A percentile compares a stretch with the other conserved stretches of the same genome.
These are phyloP conservation scores for Hypercompe scribonia DNA, from an alignment of 2,888 invertebrate species.

Conservation along the genomic window DNA sequence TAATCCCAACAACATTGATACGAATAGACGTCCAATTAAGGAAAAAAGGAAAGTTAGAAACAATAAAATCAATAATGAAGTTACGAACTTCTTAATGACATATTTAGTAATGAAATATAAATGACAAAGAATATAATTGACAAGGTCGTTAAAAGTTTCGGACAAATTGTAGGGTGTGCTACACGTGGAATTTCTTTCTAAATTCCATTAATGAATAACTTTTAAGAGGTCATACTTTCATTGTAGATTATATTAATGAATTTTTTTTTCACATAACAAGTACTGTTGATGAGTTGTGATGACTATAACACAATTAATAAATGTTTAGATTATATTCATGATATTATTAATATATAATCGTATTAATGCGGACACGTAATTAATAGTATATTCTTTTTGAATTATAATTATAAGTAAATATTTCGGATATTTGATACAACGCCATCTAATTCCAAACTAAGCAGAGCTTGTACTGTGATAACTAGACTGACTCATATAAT, in stretches of 20 bases:
- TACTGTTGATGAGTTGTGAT: no score
- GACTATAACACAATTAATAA: background rate
- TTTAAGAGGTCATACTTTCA: constrained; percentile 14
- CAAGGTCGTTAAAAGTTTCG: constrained; percentile 41
- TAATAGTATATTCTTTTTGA: no score
- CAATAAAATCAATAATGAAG: constrained; percentile 48
- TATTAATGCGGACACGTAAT: background rate
- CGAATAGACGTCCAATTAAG: constrained; percentile 19
- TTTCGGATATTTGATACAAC: no score
- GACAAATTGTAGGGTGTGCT: constrained; percentile 11
- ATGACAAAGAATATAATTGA: constrained; percentile 24
- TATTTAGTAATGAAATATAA: constrained; percentile 34
- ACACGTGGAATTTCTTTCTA: constrained; percentile 9
- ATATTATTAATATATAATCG: background rate
- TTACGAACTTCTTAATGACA: constrained; percentile 18
- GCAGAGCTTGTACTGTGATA: no score
- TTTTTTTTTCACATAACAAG: no score
- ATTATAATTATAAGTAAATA: no score
- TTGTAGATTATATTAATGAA: background rate
- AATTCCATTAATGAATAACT: background rate
- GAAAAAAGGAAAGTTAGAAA: constrained; percentile 30
- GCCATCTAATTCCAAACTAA: no score
- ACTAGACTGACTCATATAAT: no score
- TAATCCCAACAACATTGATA: background rate
- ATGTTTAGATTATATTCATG: no score